These are phyloP conservation scores for Drosophila prolongata DNA, from an alignment of 2,888 invertebrate species.

Conservation along the genomic window DNA sequence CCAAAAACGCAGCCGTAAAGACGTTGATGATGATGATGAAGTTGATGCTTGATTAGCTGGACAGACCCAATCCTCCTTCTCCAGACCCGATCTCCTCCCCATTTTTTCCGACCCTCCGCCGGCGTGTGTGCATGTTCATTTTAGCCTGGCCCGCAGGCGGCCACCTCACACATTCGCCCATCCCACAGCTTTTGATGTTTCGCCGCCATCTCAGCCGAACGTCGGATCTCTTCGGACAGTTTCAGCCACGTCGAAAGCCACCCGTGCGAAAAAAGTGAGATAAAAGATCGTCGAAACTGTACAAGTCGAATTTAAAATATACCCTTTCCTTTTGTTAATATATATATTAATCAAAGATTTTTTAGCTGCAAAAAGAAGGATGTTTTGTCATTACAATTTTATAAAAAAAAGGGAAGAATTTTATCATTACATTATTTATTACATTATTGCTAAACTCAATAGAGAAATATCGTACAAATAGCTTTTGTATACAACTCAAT, in stretches of 20 bases:
- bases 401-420: too few species aligned
- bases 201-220: conserved; percentile 49
- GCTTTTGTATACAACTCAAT: too few species aligned
- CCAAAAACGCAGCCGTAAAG: not conserved
- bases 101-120: conserved; percentile 10
- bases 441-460: too few species aligned
- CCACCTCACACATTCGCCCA: conserved; percentile 40
- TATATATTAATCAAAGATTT: not conserved
- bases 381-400: too few species aligned
- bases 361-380: too few species aligned
- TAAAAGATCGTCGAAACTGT: not conserved
- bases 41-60: conserved; percentile 62
- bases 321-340: not conserved
- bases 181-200: conserved; percentile 58
- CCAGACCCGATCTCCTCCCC: conserved; percentile 11
- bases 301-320: not conserved
- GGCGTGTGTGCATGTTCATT: conserved; percentile 56
- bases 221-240: conserved; percentile 46
- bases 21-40: conserved; percentile 38
- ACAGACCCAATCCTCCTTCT: conserved; percentile 36
- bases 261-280: conserved; percentile 66
- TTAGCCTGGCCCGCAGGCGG: conserved; percentile 61
- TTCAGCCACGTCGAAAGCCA: conserved; percentile 53
- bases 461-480: too few species aligned
- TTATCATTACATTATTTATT: too few species aligned